Base-by-base conservation (phyloP, 1,140 invertebrate genomes). In the Papilio aristodemus region DNA sequence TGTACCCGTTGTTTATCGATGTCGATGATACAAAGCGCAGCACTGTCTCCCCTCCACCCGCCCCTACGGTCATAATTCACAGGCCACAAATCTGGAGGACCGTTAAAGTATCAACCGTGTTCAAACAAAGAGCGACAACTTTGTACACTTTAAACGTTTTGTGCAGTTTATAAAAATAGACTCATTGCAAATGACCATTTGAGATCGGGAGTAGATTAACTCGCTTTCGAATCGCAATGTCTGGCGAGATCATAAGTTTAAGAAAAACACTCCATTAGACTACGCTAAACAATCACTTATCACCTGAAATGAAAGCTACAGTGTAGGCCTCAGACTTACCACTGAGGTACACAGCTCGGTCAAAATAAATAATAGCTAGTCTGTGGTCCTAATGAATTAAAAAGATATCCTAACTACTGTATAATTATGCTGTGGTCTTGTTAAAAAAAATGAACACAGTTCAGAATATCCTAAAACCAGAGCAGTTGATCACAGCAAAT, bases 21-120 rank as follows among this genome's bases (percentile, higher is more conserved):
- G 74, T 81, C 77, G 80, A 77, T 41, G 71, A 71, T 10, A 71
- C 70, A 73, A 77, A 67, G 67, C 58, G 19, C 79, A 67, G 71
- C 82, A 77, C 79, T 84, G 69, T 69, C 13, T 19, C 25, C 63
- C 11, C 46, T 14, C 14, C 43, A 19, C 43, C 7, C 9, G 4
- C 11, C 19, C 9, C 19, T 54, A 54, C 67, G 68, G 72, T 74
- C 71, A 86, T 87, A 87, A 83, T 80, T 85, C 81, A 85, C 83
- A 79, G 80, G 77, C 83, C 80, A 85, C 84, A 87, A 89, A 87
- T 89, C 84, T 80, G 72, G 69, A 71, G 75, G 80, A 72, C 79
- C 74, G 75, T 85, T 86, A 86, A 84, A 82, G 71, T 79, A 79
- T 84, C 77, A 77, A 79, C 70, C 73, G 70, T 76, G 69, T 57